Evolutionary conservation across 1,140 invertebrate species (phyloP), one percentile per base, ranked within the genome.

Genomic region (Diorhabda carinulata): DNA sequence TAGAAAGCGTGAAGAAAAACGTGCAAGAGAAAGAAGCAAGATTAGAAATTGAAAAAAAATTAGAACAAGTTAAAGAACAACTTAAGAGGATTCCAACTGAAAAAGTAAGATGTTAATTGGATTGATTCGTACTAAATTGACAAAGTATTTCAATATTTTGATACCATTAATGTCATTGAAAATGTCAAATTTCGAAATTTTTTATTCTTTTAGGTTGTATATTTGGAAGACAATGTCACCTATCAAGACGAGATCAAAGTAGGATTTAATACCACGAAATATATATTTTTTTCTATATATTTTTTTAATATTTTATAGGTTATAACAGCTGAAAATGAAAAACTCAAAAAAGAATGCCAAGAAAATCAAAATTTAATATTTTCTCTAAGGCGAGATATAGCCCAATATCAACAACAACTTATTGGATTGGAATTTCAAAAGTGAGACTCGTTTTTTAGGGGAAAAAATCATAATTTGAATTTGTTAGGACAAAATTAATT

Each of bases 341-440:
- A 47, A 25, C 65, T 72, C 6, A 66, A 57, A 60, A 67, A 68
- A 43, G 69, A 70, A 52, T 67, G 61, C 25, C 40, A 58, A 45
- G 64, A 70, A 40, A 72, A 60, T 61, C 62, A 65, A 42, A 57
- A 61, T 56, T 70, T 56, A 40, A 69, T 71, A n/a, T 64, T 70
- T n/a, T 45, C 57, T n/a, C 63, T 74, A 8, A 74, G 71, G 64
- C 63, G 67, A 45, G 67, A 76, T 47, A 68, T 72, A 60, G 57
- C 64, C 40, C 57, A 74, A 4, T 43, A 72, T 9, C 57, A 72
- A 47, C 69, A 76, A 58, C 44, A 76, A 61, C 67, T 73, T 8
- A 74, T 71, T 3, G 59, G 64, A 63, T 43, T 74, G 9, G 64
- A 76, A 67, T 62, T 76, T 52, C 67, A 76, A 71, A 76, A 64